Conservation (phyloP, 2,888 invertebrate genomes). For the Cylindroiulus punctatus region DNA sequence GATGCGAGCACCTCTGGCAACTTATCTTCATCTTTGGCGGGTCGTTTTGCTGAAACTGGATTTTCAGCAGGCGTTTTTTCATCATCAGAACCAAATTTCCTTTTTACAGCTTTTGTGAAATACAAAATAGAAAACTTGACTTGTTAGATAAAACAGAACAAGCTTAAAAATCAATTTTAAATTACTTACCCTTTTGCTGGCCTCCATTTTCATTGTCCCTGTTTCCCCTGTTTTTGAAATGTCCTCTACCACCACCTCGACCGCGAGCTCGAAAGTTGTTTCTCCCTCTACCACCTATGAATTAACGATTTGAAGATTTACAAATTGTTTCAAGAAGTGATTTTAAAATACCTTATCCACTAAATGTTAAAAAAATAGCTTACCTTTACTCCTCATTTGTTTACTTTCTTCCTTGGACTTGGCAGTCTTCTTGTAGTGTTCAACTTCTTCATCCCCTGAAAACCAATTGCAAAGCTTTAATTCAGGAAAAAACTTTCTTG, state of each 20-base stretch:
- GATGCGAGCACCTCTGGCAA: not conserved
- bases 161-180: not conserved
- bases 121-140: too few species aligned
- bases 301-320: not conserved
- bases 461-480: not conserved
- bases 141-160: not conserved
- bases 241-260: slow-evolving; percentile 29
- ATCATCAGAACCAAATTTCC: slow-evolving; percentile 14
- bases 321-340: not conserved
- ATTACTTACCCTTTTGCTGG: not conserved
- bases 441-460: slow-evolving; percentile 45
- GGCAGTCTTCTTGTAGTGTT: slow-evolving; percentile 38
- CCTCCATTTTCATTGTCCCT: not conserved
- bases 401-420: slow-evolving; percentile 15
- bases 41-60: not conserved
- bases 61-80: not conserved
- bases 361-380: not conserved
- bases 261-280: not conserved
- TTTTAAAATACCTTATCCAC: not conserved
- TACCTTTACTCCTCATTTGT: not conserved
- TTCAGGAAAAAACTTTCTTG: not conserved
- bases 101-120: not conserved
- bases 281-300: slow-evolving; percentile 33
- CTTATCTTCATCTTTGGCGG: not conserved
- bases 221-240: not conserved